phyloP scores from a whole-genome alignment of 2,113 vertebrate genomes.

The Hyaena hyaena region DNA sequence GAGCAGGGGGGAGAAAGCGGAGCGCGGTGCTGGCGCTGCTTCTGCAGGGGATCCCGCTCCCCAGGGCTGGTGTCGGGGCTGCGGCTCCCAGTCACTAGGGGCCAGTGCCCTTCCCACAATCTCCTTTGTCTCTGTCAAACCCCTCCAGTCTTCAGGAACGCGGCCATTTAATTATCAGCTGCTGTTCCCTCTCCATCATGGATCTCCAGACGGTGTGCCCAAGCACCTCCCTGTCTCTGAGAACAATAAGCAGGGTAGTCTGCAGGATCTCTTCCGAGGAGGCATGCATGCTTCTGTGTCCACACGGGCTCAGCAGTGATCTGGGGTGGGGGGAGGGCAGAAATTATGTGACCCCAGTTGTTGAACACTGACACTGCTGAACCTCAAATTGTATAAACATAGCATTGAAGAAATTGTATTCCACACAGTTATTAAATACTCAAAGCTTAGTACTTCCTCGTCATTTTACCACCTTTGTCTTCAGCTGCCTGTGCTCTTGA shows the following conservation, averaged over 20 bases:
- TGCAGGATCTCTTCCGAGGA: not conserved
- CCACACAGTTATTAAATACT: not conserved
- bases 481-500: not conserved
- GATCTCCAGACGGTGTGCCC: not conserved
- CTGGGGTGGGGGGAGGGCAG: not conserved
- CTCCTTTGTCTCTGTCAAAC: not conserved
- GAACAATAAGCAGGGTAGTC: not conserved
- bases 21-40: fast-evolving
- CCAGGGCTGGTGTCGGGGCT: fast-evolving
- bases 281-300: fast-evolving
- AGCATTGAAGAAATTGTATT: not conserved
- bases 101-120: fast-evolving
- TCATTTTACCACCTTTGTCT: not conserved
- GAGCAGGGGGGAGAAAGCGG: not conserved
- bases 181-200: not conserved
- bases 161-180: not conserved
- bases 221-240: not conserved
- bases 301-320: fast-evolving
- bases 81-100: not conserved
- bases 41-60: fast-evolving
- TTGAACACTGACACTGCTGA: not conserved
- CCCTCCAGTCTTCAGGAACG: not conserved
- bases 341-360: not conserved
- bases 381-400: not conserved
- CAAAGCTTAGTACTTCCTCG: not conserved